A percentile compares a stretch with the other conserved stretches of the same genome.
Evolutionary conservation across 2,797 vertebrate species (phyloP).

Genomic region (Poeciliopsis infans): DNA sequence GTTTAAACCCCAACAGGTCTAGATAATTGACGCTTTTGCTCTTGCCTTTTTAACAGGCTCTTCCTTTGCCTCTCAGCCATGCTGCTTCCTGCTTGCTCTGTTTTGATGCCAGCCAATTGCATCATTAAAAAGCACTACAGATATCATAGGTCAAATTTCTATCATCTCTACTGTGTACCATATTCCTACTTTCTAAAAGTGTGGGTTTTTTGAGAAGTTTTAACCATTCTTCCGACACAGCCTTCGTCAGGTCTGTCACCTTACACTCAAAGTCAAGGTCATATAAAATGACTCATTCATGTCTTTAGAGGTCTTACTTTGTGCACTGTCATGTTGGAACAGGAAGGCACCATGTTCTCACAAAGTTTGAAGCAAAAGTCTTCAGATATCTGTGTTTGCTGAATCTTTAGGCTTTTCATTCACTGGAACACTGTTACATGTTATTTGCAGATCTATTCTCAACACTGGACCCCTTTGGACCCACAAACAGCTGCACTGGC

Average conservation of each 20-base stretch:
- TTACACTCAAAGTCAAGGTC: background rate
- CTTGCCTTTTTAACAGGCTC: no score
- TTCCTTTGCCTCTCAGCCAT: no score
- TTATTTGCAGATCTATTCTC: slow-evolving; percentile 88
- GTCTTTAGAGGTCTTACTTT: background rate
- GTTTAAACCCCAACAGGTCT: no score
- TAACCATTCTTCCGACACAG: background rate
- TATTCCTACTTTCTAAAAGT: background rate
- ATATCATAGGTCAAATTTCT: no score
- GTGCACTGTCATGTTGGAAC: background rate
- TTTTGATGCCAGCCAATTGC: no score
- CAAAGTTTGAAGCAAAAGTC: background rate
- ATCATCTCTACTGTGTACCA: no score
- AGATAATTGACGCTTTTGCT: no score
- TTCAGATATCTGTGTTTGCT: background rate
- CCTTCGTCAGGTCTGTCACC: background rate
- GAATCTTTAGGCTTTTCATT: background rate
- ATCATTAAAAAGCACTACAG: no score
- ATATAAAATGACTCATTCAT: background rate
- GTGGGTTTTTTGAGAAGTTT: background rate
- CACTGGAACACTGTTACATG: background rate
- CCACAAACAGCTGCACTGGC: slow-evolving; percentile 86
- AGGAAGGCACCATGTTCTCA: background rate
- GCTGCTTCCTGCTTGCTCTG: no score
- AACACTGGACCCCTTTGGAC: slow-evolving; percentile 90